These are phyloP conservation scores for Dryas iulia DNA, from an alignment of 1,140 invertebrate species.

Conservation along the genomic window DNA sequence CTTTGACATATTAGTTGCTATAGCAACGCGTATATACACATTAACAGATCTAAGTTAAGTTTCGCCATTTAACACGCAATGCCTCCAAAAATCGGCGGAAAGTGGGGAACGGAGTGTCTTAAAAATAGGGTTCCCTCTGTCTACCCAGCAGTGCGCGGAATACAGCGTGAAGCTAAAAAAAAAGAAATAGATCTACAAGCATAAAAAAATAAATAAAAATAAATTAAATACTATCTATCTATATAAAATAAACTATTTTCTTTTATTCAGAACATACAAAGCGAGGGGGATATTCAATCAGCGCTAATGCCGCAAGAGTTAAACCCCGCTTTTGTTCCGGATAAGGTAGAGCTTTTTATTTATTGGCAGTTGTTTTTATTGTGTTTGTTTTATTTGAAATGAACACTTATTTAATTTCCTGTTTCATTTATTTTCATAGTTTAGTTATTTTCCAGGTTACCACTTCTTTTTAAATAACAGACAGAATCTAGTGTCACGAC, in stretches of 20 bases:
- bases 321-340: conserved; percentile 56
- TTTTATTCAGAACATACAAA: conserved; percentile 44
- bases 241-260: not conserved
- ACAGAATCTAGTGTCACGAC: no score
- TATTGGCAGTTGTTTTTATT: conserved; percentile 1
- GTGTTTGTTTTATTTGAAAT: conserved; percentile 2
- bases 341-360: conserved; percentile 41
- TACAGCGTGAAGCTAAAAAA: not conserved
- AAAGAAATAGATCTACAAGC: not conserved
- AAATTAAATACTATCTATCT: no score
- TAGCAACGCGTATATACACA: no score
- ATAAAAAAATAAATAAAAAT: not conserved
- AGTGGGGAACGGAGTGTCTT: not conserved
- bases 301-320: conserved; percentile 63
- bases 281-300: conserved; percentile 57
- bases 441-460: no score
- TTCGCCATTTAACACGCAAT: no score
- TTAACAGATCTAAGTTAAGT: no score
- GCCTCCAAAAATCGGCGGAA: no score
- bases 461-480: no score
- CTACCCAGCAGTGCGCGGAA: not conserved
- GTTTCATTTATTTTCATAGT: not conserved
- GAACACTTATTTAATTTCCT: not conserved
- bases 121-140: not conserved
- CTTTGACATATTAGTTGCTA: no score